Evolutionary conservation across 2,797 vertebrate genomes (phyloP).

Genomic region (Lates japonicus): DNA sequence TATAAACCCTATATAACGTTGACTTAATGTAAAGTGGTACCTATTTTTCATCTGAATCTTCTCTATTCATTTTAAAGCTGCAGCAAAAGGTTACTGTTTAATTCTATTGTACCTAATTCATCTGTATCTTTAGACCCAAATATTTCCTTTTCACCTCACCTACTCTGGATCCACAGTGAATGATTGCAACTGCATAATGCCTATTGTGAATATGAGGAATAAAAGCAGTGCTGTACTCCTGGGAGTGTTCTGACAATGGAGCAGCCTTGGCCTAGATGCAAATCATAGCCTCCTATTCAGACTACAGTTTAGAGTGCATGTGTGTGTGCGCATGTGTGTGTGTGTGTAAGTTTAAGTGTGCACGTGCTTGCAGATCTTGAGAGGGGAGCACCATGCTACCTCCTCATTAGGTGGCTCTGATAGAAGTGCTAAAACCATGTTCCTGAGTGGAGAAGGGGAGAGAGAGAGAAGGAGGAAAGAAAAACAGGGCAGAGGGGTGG

Average conservation of each 20-base stretch:
- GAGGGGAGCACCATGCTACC: slow-evolving; percentile 41
- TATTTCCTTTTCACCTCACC: slow-evolving; percentile 60
- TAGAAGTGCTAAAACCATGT: slow-evolving; percentile 64
- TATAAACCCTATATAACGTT: slow-evolving; percentile 24
- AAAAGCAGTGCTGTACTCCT: slow-evolving; percentile 75
- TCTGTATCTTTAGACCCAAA: slow-evolving; percentile 52
- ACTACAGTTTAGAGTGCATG: slow-evolving; percentile 14
- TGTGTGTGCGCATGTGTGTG: slow-evolving; percentile 5
- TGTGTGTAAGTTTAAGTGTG: slow-evolving; percentile 16
- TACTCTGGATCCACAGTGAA: slow-evolving; percentile 50
- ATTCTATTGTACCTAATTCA: slow-evolving; percentile 47
- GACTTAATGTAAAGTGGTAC: background rate
- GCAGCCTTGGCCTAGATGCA: slow-evolving; percentile 86
- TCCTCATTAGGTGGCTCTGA: slow-evolving; percentile 76
- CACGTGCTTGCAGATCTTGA: slow-evolving; percentile 45
- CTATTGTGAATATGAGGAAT: slow-evolving; percentile 73
- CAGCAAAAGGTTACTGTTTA: slow-evolving; percentile 62
- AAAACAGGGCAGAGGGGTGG: slow-evolving; percentile 14
- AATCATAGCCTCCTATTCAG: slow-evolving; percentile 73
- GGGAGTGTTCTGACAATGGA: slow-evolving; percentile 74
- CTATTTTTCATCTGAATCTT: slow-evolving; percentile 26
- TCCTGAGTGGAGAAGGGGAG: slow-evolving; percentile 46
- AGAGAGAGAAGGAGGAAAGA: slow-evolving; percentile 11
- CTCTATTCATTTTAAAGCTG: slow-evolving; percentile 10
- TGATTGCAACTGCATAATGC: slow-evolving; percentile 65